These are phyloP conservation scores for Drosophila prolongata DNA, from an alignment of 2,888 invertebrate species.

Conservation along the genomic window DNA sequence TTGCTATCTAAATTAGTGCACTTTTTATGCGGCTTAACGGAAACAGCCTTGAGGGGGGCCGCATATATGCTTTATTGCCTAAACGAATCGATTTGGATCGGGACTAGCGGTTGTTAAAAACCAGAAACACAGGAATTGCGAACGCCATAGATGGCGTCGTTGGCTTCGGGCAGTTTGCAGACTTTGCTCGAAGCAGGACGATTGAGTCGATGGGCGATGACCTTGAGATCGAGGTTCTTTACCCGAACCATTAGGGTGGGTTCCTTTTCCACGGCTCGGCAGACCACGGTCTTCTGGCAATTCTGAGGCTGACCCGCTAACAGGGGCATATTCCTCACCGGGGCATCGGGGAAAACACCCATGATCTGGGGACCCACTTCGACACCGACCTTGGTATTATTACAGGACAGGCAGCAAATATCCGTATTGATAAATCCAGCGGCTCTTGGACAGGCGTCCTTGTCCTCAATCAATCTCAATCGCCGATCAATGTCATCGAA, in stretches of 20 bases:
- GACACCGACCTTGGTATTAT: conserved; percentile 68
- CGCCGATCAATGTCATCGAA: conserved; percentile 63
- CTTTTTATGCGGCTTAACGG: conserved; percentile 56
- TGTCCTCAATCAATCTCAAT: conserved; percentile 55
- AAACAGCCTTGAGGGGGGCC: conserved; percentile 38
- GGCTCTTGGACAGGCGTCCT: conserved; percentile 75
- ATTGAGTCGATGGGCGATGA: conserved; percentile 53
- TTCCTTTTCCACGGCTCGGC: conserved; percentile 63
- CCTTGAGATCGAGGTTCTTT: conserved; percentile 63
- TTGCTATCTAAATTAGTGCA: conserved; percentile 76
- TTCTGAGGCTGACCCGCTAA: not conserved
- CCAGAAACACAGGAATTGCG: conserved; percentile 54
- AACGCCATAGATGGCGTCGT: conserved; percentile 66
- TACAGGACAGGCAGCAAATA: conserved; percentile 79
- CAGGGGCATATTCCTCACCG: conserved; percentile 4
- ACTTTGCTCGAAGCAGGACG: conserved; percentile 56
- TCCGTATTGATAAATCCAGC: conserved; percentile 75
- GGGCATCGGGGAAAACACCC: conserved; percentile 52
- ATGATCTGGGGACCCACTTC: conserved; percentile 57
- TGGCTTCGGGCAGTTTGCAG: conserved; percentile 69
- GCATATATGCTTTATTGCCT: conserved; percentile 35
- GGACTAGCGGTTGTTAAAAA: not conserved
- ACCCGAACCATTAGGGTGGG: conserved; percentile 66
- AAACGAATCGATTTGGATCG: conserved; percentile 60
- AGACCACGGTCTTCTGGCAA: conserved; percentile 58